Percentiles rank a stretch among this genome's conserved stretches.
Conservation (phyloP, 2,113 vertebrate genomes). For the Baryphthengus martii region DNA sequence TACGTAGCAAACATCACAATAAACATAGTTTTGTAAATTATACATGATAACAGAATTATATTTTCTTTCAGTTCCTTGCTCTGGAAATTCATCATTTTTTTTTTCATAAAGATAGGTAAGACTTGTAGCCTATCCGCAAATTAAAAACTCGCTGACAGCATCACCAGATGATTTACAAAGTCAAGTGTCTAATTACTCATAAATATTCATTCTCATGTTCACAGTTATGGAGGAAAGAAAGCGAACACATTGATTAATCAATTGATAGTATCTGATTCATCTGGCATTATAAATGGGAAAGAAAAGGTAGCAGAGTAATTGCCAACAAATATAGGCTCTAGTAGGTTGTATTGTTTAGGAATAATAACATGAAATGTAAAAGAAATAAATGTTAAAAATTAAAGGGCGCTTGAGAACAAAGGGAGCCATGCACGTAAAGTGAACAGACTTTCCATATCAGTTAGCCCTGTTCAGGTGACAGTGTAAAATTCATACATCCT, state of each 20-base stretch:
- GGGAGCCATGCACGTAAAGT: background rate
- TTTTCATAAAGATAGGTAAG: constrained; percentile 28
- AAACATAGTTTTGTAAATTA: constrained; percentile 17
- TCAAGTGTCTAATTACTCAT: constrained; percentile 71
- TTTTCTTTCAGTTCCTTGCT: constrained; percentile 6
- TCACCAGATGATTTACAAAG: constrained; percentile 64
- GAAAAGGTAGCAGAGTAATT: constrained; percentile 17
- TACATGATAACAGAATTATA: background rate
- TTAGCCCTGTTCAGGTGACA: background rate
- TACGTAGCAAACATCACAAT: background rate
- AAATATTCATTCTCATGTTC: constrained; percentile 70
- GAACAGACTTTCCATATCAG: background rate
- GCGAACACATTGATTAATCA: constrained; percentile 64
- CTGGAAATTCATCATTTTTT: background rate
- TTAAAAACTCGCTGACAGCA: constrained; percentile 3
- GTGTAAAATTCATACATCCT: background rate
- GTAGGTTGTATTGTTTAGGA: background rate
- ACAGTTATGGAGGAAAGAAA: constrained; percentile 54
- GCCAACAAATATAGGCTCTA: background rate
- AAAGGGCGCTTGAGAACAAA: background rate
- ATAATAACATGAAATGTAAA: background rate
- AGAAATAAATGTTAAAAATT: background rate
- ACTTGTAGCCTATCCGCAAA: constrained; percentile 21
- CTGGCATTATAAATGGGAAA: constrained; percentile 22
- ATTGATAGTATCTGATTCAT: constrained; percentile 65